phyloP scores from a whole-genome alignment of 2,113 vertebrate genomes.

The Oncorhynchus masou region DNA sequence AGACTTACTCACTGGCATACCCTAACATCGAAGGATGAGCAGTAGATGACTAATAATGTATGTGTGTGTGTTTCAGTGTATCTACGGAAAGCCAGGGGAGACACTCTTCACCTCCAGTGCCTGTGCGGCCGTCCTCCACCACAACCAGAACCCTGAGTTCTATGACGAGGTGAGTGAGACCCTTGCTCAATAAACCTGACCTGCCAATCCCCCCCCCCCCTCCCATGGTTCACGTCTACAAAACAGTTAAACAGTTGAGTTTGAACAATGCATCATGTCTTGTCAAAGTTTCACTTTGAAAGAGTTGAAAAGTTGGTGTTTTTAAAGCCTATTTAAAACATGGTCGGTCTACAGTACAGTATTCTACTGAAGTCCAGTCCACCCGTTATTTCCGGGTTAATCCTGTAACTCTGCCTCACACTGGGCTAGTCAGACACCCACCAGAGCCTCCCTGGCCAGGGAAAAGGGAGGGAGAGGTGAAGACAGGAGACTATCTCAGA shows the following conservation, averaged over 20 bases:
- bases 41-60: background rate
- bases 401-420: conserved; percentile 49
- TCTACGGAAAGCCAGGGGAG: conserved; percentile 90
- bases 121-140: conserved; percentile 87
- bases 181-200: background rate
- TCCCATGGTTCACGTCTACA: background rate
- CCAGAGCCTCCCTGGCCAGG: background rate
- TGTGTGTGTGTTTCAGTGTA: conserved; percentile 76
- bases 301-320: background rate
- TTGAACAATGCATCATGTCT: background rate
- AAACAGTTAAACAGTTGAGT: too few species aligned
- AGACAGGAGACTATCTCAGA: too few species aligned
- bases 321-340: too few species aligned
- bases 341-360: background rate
- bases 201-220: background rate
- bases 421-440: background rate
- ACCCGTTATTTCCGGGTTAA: conserved; percentile 18
- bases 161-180: conserved; percentile 89
- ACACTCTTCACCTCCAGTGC: conserved; percentile 78
- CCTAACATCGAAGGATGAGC: background rate
- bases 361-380: background rate
- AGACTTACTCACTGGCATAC: background rate
- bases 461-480: background rate
- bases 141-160: conserved; percentile 96
- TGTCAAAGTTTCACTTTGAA: background rate